Conservation (phyloP, 2,113 vertebrate species). For the Ploceus nigricollis region DNA sequence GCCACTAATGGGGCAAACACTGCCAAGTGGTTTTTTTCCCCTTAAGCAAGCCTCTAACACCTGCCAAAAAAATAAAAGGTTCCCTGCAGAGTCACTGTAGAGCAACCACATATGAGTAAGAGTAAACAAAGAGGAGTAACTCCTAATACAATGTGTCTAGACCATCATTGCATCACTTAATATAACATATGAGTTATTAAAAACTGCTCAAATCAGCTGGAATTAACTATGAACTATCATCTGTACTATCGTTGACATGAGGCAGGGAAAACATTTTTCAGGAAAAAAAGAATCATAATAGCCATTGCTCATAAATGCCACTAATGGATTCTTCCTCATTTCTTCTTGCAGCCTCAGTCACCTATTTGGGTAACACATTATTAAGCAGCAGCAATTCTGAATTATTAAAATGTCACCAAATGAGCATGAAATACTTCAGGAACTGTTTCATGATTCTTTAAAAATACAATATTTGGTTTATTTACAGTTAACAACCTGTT, state of each 20-base stretch:
- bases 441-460: background rate
- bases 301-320: background rate
- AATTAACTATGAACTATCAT: background rate
- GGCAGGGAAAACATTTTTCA: background rate
- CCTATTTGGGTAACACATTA: background rate
- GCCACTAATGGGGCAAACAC: background rate
- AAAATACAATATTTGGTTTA: conserved; percentile 8
- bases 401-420: background rate
- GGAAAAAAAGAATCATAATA: background rate
- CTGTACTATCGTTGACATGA: background rate
- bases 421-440: conserved; percentile 12
- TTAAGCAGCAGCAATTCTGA: background rate
- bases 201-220: background rate
- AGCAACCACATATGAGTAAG: background rate
- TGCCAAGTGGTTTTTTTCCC: background rate
- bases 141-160: background rate
- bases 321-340: conserved; percentile 50
- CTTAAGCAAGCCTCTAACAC: background rate
- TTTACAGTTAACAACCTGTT: background rate
- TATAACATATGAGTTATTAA: background rate
- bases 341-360: conserved; percentile 7
- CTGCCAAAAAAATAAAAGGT: background rate
- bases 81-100: background rate
- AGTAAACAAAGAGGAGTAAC: conserved; percentile 21
- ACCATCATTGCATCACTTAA: background rate